Evolutionary conservation across 2,797 vertebrate genomes (phyloP), one percentile per base, ranked within the genome.

Genomic region (Acridotheres tristis): DNA sequence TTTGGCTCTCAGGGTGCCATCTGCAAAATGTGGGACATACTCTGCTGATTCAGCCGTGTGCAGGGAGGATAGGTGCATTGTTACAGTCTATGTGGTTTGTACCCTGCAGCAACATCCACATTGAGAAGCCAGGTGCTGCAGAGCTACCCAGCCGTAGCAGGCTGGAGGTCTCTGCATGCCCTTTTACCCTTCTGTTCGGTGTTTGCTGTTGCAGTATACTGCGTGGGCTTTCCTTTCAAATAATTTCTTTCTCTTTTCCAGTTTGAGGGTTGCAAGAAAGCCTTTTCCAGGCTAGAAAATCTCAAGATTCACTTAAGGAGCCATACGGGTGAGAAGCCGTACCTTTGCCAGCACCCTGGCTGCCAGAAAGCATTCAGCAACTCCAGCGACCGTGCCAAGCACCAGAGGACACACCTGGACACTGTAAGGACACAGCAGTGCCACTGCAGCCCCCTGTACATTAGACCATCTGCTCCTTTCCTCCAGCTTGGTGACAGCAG

Each of bases 301-400:
- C 98, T 99, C 88, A 99, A 99, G 97, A 99, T 99, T 97, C 99
- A 99, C 93, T 97, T 99, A 92, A 98, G 99, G 67, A 99, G 99
- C 96, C 99, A 99, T 96, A 99, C 99, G 0, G 99, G 99, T 32
- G 99, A 99, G 96, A 99, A 99, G 71, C 99, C 99, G 0, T 99
- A 99, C 71, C 91, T 98, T 45, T 99, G 99, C 97, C 99, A 99
- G 93, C 98, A 99, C 86, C 98, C 98, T 1, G 99, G 99, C 91
- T 99, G 99, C 96, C 98, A 98, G 97, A 99, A 99, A 97, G 99
- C 99, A 5, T 99, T 99, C 98, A 99, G 99, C 97, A 99, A 99
- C 98, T 99, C 99, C 86, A 99, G 99, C 3, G 99, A 99, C 97
- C 98, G 99, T 0, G 99, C 99, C 93, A 99, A 99, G 94, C 99